Base-by-base conservation (phyloP, 2,888 invertebrate species). In the Zaprionus obscuricornis region DNA sequence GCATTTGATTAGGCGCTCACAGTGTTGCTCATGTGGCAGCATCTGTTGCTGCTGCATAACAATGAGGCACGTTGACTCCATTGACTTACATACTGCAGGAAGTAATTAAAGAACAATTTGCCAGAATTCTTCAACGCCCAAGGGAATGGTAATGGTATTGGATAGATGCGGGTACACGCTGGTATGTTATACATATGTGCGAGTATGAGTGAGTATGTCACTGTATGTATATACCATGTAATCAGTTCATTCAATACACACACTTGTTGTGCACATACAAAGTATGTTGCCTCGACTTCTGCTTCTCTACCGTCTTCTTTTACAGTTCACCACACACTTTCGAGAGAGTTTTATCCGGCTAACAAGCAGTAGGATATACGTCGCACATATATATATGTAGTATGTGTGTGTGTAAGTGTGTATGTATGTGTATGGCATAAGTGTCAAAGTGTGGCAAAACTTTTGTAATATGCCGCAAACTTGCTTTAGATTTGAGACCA, bases 81-180 rank as follows among this genome's bases (percentile, higher is more conserved):
- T 51, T 60, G 59, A 65, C 65, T 51, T 58, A 27, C 55, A 40
- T 45, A 57, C 57, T n/a, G n/a, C n/a, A 50, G 74, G 62, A 78
- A 79, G 83, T 83, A 78, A 78, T 78, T 79, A 78, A 83, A 79
- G 66, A 79, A 36, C 83, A 83, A 83, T 78, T 78, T 78, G 50
- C 66, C 4, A 24, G 24, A 24, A 24, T 24, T 4, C 24, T 4
- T 6, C 24, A 24, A 4, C 4, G 8, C 27, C 8, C 27, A 2
- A 4, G 27, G 8, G 27, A 10, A 2, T 2, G 27, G n/a, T 2
- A 2, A 8, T 27, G 27, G 27, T n/a, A 10, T n/a, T n/a, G n/a
- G 2, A 27, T 14, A 31, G 13, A 31, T 14, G 13, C 11, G 14
- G 13, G 14, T 31, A 7, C 31, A 31, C 31, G 49, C 58, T 39